A percentile compares a stretch with the other conserved stretches of the same genome.
phyloP scores from a whole-genome alignment of 1,140 invertebrate species.

The Drosophila kohkoa region DNA sequence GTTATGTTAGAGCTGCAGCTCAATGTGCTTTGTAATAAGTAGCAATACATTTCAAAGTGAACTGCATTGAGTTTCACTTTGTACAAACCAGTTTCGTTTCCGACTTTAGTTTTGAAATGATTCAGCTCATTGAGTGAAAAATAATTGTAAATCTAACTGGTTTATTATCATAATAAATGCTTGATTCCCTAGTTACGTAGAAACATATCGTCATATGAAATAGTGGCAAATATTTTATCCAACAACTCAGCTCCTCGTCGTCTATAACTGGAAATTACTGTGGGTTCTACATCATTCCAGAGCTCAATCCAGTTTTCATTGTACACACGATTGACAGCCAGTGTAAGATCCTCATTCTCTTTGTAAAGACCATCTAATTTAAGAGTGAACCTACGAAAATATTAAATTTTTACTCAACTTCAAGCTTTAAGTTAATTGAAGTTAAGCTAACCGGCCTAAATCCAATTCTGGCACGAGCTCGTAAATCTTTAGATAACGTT shows the following conservation, averaged over 20 bases:
- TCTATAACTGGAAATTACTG: neutral
- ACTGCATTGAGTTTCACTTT: neutral
- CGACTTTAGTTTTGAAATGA: neutral
- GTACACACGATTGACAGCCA: slow-evolving; percentile 5
- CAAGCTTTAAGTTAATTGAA: neutral
- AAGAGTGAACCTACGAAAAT: slow-evolving; percentile 1
- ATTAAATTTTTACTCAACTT: neutral
- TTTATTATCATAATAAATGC: slow-evolving; percentile 15
- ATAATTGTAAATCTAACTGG: neutral
- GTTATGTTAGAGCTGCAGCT: neutral
- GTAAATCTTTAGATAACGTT: slow-evolving; percentile 3
- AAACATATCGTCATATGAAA: no score
- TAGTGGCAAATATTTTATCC: slow-evolving; percentile 13
- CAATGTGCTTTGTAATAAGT: neutral
- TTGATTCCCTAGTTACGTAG: neutral
- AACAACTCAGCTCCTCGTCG: slow-evolving; percentile 2
- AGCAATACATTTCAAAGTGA: neutral
- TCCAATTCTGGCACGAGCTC: neutral
- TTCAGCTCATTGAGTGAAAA: neutral
- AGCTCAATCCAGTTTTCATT: slow-evolving; percentile 32
- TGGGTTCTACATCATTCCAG: slow-evolving; percentile 32
- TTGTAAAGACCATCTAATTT: neutral
- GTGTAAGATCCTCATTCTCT: no score
- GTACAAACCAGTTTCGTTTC: neutral
- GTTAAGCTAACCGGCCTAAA: slow-evolving; percentile 17